Evolutionary conservation across 2,888 invertebrate genomes (phyloP), one percentile per base, ranked within the genome.

Genomic region (Aplocera efformata): DNA sequence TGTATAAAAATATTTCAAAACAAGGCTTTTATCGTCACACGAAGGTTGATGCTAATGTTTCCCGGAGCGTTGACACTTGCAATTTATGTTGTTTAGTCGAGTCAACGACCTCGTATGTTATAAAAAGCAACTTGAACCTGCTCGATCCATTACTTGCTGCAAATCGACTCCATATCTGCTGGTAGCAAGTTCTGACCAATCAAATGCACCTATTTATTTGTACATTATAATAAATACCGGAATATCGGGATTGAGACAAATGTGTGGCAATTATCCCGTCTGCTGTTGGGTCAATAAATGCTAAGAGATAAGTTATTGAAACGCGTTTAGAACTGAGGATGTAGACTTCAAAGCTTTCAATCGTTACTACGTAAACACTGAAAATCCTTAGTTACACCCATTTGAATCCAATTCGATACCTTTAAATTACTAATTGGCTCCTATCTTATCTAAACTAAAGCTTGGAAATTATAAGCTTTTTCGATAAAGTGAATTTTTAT

Each of bases 61-160:
- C 67, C 61, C 52, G 59, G 72, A 69, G 67, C 77, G 64, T 63
- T 75, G 79, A 74, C 76, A 74, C 66, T 63, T 52, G 58, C 56
- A 59, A 53, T 64, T 50, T 53, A 58, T 58, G 69, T 68, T 72
- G 74, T 79, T 81, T 78, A 79, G 79, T 68, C 53, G 57, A 60
- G 81, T 79, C 84, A 77, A 67, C 56, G 82, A 79, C 75, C 83
- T 66, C 68, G 53, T 52, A 49, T 52, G 49, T 58, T 68, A 71
- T 79, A 84, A 84, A 83, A 84, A 83, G 82, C 78, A 73, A 77
- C 71, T 67, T 61, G 76, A 74, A 74, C 76, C 76, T 67, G 75
- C 67, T 65, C 62, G 64, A 58, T 69, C 70, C 69, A 76, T 73
- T 75, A 75, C 77, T 5, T 5, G 13, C 13, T 77, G 80, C 82